Base-by-base conservation (phyloP, 2,113 vertebrate genomes). In the Macheiramphus alcinus region DNA sequence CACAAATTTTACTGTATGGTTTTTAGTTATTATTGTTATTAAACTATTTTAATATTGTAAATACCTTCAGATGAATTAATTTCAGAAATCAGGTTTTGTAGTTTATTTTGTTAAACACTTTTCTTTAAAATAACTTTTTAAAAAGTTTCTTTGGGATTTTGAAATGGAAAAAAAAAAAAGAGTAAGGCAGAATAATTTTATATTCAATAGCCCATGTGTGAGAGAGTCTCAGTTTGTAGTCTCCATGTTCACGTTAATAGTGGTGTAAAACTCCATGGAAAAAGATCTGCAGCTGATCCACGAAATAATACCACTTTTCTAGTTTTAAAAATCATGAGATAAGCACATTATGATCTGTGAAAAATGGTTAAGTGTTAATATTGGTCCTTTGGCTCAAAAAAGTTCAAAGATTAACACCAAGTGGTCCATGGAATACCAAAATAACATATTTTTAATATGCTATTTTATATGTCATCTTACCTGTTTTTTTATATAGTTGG, bases 1-100 rank as follows among this genome's bases (percentile, higher is more conserved):
- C 3, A 40, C 26, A 1, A 63, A 7, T 45, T 92, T 85, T 58
- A 15, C 1, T 23, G 3, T 36, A 26, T 53, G 10, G 0, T 2
- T 58, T 67, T 70, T n/a, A 61, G 47, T 36, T 86, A n/a, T 67
- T 52, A 38, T 31, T 78, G 7, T 38, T 50, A 36, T n/a, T 42
- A 47, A 70, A 7, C 0, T n/a, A 52, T 70, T 76, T 91, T 80
- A 36, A 48, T 36, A 45, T 38, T 36, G 5, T 42, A 72, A 79
- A 81, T 67, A 38, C 13, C 62, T 3, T 47, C 50, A 66, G 27
- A 42, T 34, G 0, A 67, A 80, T 63, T 62, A 58, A 79, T 79
- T 79, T 75, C 23, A 82, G 45, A 95, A 85, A 81, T 53, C 29
- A 9, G 3, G 13, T 53, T 82, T 14, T 16, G 17, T 43, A 58